These are phyloP conservation scores for Planiliza haematocheilus DNA, from an alignment of 2,113 vertebrate species.

Conservation along the genomic window DNA sequence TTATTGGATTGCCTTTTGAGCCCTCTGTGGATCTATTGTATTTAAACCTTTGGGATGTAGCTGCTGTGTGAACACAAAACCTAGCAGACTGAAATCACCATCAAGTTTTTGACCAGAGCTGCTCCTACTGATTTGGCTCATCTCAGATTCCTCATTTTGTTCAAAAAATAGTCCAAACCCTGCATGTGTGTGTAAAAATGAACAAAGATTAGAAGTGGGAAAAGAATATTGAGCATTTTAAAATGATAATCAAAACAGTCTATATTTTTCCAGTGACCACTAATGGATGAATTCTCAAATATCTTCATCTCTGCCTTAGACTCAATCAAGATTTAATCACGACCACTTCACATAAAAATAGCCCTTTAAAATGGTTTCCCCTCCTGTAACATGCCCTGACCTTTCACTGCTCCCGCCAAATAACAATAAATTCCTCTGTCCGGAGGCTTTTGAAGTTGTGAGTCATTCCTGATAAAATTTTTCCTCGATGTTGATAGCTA, in stretches of 20 bases:
- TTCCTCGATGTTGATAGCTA: constrained; percentile 14
- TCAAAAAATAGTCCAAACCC: too few species aligned
- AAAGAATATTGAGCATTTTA: too few species aligned
- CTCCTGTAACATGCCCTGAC: background rate
- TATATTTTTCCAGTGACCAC: too few species aligned
- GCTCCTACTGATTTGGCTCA: background rate
- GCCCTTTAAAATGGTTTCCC: background rate
- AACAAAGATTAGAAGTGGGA: too few species aligned
- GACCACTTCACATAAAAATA: background rate
- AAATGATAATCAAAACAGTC: too few species aligned
- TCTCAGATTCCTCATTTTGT: background rate
- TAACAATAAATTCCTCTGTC: background rate
- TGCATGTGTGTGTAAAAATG: too few species aligned
- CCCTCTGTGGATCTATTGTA: background rate
- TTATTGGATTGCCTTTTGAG: constrained; percentile 2
- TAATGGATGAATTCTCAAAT: too few species aligned
- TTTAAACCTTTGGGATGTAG: constrained; percentile 35
- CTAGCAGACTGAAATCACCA: background rate
- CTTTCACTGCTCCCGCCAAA: background rate
- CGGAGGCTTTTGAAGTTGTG: background rate
- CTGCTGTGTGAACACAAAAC: constrained; percentile 26
- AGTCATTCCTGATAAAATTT: constrained; percentile 35
- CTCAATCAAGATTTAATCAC: background rate
- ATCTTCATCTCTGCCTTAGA: too few species aligned
- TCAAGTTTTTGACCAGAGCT: background rate